A percentile compares a stretch with the other conserved stretches of the same genome.
These are phyloP conservation scores for Hexactinellida sp. DNA, from an alignment of 37 sponge, comb jelly and placozoan genomes.

Conservation along the genomic window DNA sequence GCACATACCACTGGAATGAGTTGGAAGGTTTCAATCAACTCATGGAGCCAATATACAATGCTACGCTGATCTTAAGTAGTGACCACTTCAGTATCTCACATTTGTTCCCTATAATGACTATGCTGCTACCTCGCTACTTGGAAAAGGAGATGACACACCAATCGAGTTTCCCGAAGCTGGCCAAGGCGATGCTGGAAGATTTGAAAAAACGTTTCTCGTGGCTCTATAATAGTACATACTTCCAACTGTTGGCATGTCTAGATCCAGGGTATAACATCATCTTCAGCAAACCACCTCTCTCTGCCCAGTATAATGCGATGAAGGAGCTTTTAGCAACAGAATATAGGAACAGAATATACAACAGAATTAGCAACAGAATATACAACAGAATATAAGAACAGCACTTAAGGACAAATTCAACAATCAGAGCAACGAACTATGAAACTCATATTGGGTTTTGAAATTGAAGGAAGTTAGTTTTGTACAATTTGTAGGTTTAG, in stretches of 20 bases:
- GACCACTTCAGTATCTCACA: not conserved
- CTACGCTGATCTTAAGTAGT: not conserved
- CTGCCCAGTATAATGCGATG: not conserved
- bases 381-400: no score
- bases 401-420: no score
- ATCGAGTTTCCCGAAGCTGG: no score
- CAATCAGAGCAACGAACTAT: no score
- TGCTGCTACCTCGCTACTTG: not conserved
- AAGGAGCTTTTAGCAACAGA: not conserved
- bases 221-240: no score
- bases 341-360: not conserved
- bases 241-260: not conserved
- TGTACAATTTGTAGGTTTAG: no score
- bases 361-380: no score
- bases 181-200: no score
- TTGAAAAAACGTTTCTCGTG: no score
- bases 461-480: no score
- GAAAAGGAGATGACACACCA: not conserved
- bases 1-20: not conserved
- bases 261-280: not conserved
- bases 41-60: not conserved
- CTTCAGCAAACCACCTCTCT: conserved; percentile 17
- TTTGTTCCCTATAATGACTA: not conserved
- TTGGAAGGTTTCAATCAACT: not conserved
- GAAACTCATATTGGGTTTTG: no score